Base-by-base conservation (phyloP, 2,888 invertebrate species). In the Flexamia atlantica region DNA sequence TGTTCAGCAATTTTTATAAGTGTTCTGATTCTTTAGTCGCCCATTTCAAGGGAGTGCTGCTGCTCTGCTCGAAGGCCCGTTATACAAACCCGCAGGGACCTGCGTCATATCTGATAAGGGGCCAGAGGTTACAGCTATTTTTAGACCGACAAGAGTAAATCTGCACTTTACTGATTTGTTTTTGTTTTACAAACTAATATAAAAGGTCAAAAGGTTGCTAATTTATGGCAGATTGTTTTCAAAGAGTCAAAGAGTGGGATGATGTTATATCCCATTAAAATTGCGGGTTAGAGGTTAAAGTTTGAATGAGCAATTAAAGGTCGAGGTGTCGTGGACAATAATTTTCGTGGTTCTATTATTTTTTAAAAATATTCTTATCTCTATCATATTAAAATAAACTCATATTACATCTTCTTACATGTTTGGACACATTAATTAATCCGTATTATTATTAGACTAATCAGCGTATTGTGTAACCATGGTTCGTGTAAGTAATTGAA, bases 71-170 rank as follows among this genome's bases (percentile, higher is more conserved):
- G 57, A 57, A 57, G 57, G 57, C 57, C 20, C 9, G 57, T 23
- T 57, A 3, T 5, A 23, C 57, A 12, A 3, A 4, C 57, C 3
- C 20, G 2, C 2, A 46, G 46, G 46, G 46, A 46, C 46, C 25
- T 57, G n/a, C 57, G 57, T 57, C 57, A 57, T 17, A 64, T 28
- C 64, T 17, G 64, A 64, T 64, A 64, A 12, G 10, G 17, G 64
- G 64, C 17, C 64, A 64, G 17, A 17, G 30, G 30, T 28, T 50
- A 5, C 57, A 64, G 64, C 25, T 64, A 64, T 64, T 10, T 64
- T 28, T 28, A 28, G 25, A 64, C 64, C 17, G 23, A 53, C 20
- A 20, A 20, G 53, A 23, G 20, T 14, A 64, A 28, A 64, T 64
- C 1, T 64, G 28, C 64, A 64, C 30, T 64, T 64, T 28, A 64